Conservation (phyloP, 2,797 vertebrate species). For the Thalassophryne amazonica region DNA sequence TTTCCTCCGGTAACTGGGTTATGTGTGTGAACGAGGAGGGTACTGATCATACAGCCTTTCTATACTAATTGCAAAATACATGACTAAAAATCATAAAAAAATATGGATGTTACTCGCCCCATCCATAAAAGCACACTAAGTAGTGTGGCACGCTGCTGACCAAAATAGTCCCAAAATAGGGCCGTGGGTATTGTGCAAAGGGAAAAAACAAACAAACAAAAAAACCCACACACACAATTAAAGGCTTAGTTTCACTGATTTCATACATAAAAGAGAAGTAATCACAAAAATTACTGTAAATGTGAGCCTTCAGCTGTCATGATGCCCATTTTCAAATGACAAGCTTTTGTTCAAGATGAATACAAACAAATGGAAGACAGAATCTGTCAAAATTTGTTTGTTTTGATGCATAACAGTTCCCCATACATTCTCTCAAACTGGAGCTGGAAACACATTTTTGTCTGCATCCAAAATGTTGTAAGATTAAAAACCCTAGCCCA, state of each 20-base stretch:
- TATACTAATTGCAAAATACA: constrained; percentile 38
- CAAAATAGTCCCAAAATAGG: constrained; percentile 44
- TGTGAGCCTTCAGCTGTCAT: constrained; percentile 14
- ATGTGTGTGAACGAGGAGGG: constrained; percentile 16
- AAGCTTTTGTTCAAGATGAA: constrained; percentile 12
- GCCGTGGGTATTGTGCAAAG: constrained; percentile 52
- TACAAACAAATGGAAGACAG: not conserved
- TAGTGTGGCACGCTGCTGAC: constrained; percentile 12
- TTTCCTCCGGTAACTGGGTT: constrained; percentile 28
- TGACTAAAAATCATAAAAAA: too few relatives aligned
- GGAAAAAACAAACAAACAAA: too few relatives aligned
- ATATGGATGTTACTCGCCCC: constrained; percentile 16
- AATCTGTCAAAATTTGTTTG: too few relatives aligned
- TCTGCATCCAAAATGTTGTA: too few relatives aligned
- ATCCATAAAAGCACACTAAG: constrained; percentile 12
- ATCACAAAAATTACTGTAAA: constrained; percentile 29
- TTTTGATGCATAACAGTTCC: too few relatives aligned
- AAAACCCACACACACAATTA: too few relatives aligned
- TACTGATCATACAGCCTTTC: constrained; percentile 2
- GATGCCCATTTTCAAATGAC: constrained; percentile 2
- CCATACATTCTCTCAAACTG: too few relatives aligned
- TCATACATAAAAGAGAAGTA: constrained; percentile 31
- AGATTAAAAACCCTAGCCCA: too few relatives aligned
- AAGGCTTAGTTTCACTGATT: constrained; percentile 60
- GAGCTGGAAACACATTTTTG: too few relatives aligned